Evolutionary conservation across 2,797 vertebrate species (phyloP).

Genomic region (Poeciliopsis presidionis): DNA sequence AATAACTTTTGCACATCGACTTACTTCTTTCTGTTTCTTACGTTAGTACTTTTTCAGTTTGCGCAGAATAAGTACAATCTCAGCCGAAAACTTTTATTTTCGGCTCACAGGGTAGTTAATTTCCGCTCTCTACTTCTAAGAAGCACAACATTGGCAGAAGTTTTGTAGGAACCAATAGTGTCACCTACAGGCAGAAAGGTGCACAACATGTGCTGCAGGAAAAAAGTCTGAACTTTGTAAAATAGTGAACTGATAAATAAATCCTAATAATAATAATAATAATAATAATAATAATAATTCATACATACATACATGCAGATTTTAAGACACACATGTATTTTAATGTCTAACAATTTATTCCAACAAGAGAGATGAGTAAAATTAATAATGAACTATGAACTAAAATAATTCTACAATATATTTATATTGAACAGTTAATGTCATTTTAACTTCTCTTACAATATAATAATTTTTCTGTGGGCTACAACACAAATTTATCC

Average conservation of each 20-base stretch:
- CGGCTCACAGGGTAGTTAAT: rapidly evolving
- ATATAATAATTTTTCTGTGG: neutral
- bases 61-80: too few species aligned
- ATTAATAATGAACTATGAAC: neutral
- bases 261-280: neutral
- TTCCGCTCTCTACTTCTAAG: slow-evolving; percentile 20
- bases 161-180: slow-evolving; percentile 43
- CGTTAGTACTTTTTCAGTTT: neutral
- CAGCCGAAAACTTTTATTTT: slow-evolving; percentile 35
- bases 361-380: neutral
- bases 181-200: slow-evolving; percentile 50
- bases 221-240: neutral
- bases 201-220: neutral
- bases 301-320: too few species aligned
- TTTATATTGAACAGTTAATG: neutral
- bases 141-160: slow-evolving; percentile 37
- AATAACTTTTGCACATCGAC: neutral
- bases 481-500: neutral
- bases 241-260: neutral
- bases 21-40: neutral
- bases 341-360: neutral
- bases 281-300: neutral
- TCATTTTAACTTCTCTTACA: neutral
- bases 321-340: neutral
- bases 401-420: neutral